phyloP scores from a whole-genome alignment of 2,888 invertebrate genomes.

The Notocelia uddmanniana region DNA sequence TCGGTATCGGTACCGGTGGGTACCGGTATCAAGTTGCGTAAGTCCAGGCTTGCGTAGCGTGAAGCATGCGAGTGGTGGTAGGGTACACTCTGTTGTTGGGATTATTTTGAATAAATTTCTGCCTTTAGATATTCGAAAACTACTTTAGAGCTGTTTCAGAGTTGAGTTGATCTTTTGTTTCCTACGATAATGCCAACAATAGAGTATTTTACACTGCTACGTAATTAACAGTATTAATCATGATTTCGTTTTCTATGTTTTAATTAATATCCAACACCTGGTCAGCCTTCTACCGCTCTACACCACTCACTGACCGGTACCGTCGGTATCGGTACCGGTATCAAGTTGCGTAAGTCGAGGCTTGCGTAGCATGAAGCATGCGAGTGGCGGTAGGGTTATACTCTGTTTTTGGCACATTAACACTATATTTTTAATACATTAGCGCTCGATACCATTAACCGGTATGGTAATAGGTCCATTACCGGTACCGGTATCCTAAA shows the following conservation, averaged over 20 bases:
- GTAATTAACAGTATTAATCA: slow-evolving; percentile 18
- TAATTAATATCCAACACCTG: too few species aligned
- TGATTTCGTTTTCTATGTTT: neutral
- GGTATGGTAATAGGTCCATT: too few species aligned
- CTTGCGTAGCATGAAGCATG: slow-evolving; percentile 38
- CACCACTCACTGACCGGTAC: slow-evolving; percentile 39
- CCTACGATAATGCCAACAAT: neutral
- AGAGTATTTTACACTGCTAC: neutral
- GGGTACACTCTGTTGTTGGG: neutral
- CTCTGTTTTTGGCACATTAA: neutral
- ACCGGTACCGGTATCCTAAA: too few species aligned
- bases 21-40: slow-evolving; percentile 37
- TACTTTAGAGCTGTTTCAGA: too few species aligned
- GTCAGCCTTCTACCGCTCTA: too few species aligned
- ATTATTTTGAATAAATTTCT: too few species aligned
- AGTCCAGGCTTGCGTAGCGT: slow-evolving; percentile 43
- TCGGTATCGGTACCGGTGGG: neutral
- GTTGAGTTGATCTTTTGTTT: too few species aligned
- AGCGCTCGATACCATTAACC: too few species aligned
- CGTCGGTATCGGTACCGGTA: slow-evolving; percentile 7
- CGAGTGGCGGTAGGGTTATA: slow-evolving; percentile 19
- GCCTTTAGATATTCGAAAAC: too few species aligned
- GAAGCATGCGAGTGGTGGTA: slow-evolving; percentile 26
- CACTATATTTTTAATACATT: too few species aligned
- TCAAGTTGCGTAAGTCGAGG: slow-evolving; percentile 42